Conservation (phyloP, 2,888 invertebrate genomes). For the Leptinotarsa haldemani region DNA sequence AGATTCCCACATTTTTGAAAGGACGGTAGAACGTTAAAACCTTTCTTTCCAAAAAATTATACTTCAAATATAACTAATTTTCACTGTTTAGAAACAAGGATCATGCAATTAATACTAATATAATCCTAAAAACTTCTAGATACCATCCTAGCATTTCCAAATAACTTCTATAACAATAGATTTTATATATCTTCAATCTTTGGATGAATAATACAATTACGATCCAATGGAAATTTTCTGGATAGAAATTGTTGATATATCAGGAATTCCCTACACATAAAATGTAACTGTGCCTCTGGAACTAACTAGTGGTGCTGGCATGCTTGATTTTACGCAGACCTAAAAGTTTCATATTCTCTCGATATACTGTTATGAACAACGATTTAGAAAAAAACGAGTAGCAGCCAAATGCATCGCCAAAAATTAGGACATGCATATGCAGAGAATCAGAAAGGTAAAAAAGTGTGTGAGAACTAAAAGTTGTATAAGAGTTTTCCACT, state of each 20-base stretch:
- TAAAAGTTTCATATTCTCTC: constrained; percentile 40
- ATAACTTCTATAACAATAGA: no score
- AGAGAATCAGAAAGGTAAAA: constrained; percentile 61
- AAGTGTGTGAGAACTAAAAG: constrained; percentile 55
- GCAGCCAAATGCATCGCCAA: constrained; percentile 67
- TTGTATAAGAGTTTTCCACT: constrained; percentile 1
- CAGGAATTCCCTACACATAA: constrained; percentile 55
- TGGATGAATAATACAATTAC: no score
- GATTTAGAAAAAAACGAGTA: constrained; percentile 60
- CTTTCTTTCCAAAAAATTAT: no score
- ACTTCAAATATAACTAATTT: no score
- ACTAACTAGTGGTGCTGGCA: constrained; percentile 66
- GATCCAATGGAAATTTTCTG: no score
- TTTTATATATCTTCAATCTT: no score
- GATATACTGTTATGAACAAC: constrained; percentile 48
- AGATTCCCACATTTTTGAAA: no score
- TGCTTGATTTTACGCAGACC: constrained; percentile 56
- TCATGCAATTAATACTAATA: no score
- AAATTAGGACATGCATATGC: constrained; percentile 65
- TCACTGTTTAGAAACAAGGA: no score
- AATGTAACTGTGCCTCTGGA: constrained; percentile 63
- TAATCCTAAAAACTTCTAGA: no score
- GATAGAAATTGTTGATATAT: constrained; percentile 18
- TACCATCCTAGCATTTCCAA: no score
- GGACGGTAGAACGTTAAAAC: no score